A percentile compares a stretch with the other conserved stretches of the same genome.
These are phyloP conservation scores for Gouania willdenowi DNA, from an alignment of 2,797 vertebrate species.

Conservation along the genomic window DNA sequence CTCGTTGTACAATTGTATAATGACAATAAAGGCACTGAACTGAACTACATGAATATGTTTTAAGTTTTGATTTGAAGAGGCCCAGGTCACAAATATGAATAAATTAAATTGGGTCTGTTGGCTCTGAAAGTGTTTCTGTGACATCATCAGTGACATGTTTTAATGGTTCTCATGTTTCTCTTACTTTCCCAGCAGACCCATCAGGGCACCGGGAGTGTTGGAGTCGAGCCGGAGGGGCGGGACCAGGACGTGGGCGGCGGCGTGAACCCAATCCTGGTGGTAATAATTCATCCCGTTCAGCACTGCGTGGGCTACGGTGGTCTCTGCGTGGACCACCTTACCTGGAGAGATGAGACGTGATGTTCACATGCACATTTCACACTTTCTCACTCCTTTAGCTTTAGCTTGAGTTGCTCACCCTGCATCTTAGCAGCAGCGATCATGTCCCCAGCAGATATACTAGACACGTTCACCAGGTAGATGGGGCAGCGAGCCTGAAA, in stretches of 20 bases:
- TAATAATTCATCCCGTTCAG: constrained; percentile 94
- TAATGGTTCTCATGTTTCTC: too few species aligned
- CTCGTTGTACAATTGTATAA: too few species aligned
- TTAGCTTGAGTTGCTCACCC: constrained; percentile 55
- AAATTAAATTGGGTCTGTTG: too few species aligned
- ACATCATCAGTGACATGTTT: too few species aligned
- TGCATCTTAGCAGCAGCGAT: constrained; percentile 86
- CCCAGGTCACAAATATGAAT: too few species aligned
- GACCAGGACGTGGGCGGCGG: constrained; percentile 87
- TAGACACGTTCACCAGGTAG: constrained; percentile 91
- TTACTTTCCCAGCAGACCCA: constrained; percentile 95
- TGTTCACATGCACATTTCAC: neutral
- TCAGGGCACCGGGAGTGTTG: constrained; percentile 93
- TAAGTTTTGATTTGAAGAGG: too few species aligned
- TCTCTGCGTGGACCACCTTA: constrained; percentile 91
- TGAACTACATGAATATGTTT: too few species aligned
- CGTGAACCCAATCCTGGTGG: constrained; percentile 95
- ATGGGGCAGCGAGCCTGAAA: constrained; percentile 79
- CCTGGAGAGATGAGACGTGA: constrained; percentile 61
- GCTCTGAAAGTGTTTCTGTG: too few species aligned
- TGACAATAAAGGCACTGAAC: too few species aligned
- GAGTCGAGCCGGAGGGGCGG: constrained; percentile 92
- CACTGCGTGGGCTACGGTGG: constrained; percentile 88
- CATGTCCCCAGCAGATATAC: constrained; percentile 86
- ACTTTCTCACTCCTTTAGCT: neutral